Evolutionary conservation across 23 tunicate species (phyloP).

Genomic region (Ciona savignyi): DNA sequence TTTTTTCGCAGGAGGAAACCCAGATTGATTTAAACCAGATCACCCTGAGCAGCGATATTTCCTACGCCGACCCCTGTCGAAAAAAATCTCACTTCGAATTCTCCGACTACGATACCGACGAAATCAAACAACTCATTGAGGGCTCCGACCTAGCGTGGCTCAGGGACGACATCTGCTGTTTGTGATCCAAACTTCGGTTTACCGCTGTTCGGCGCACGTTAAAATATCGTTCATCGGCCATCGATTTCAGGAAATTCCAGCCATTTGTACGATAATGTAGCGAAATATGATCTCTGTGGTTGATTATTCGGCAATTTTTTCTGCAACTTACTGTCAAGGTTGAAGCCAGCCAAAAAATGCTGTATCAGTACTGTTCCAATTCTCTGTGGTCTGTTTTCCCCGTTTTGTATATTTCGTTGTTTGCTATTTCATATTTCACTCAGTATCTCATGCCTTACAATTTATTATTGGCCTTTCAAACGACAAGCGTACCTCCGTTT

Average conservation of each 20-base stretch:
- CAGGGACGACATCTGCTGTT: constrained; percentile 20
- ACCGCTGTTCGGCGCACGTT: background rate
- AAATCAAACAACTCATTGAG: constrained; percentile 22
- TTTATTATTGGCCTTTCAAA: background rate
- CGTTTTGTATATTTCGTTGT: background rate
- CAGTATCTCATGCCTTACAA: background rate
- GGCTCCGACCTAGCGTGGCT: constrained; percentile 35
- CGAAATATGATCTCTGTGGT: no score
- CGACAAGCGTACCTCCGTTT: background rate
- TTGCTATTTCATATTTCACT: background rate
- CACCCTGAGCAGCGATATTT: constrained; percentile 19
- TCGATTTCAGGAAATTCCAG: no score
- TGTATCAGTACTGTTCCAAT: no score
- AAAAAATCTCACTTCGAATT: constrained; percentile 40
- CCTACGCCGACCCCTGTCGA: constrained; percentile 25
- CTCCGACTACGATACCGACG: constrained; percentile 29
- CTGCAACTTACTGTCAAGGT: no score
- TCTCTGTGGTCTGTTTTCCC: background rate
- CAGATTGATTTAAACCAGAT: constrained; percentile 31
- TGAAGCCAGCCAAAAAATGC: no score
- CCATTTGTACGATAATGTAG: no score
- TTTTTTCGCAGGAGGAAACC: constrained; percentile 26
- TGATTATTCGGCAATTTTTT: no score
- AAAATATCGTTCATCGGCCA: background rate
- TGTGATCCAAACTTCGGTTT: no score